Percentiles rank a stretch among this genome's conserved stretches.
Conservation (phyloP, 2,888 invertebrate species). For the Microctonus hyperodae region DNA sequence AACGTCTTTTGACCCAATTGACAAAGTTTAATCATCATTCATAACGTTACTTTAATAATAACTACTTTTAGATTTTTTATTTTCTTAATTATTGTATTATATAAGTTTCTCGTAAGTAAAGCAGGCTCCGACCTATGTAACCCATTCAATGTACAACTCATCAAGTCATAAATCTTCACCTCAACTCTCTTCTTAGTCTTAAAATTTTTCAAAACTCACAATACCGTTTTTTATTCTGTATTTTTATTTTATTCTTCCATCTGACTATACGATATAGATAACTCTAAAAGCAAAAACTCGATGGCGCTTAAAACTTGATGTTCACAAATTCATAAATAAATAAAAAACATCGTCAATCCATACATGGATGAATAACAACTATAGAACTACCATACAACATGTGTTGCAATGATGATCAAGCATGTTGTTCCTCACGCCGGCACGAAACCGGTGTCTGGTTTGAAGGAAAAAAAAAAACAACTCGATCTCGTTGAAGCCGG, state of each 20-base stretch:
- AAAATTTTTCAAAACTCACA: background rate
- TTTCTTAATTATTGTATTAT: background rate
- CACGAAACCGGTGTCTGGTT: constrained; percentile 13
- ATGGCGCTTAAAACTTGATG: background rate
- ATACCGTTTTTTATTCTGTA: too few species aligned
- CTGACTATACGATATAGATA: background rate
- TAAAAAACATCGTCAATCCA: constrained; percentile 10
- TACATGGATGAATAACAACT: background rate
- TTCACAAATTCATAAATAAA: background rate
- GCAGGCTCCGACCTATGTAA: background rate
- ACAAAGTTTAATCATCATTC: background rate
- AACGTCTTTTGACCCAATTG: background rate
- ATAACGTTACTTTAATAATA: background rate
- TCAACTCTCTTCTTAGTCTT: constrained; percentile 3
- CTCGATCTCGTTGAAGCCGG: background rate
- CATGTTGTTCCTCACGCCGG: constrained; percentile 8
- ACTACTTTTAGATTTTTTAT: background rate
- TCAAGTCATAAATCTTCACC: constrained; percentile 13
- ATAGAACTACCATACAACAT: constrained; percentile 7
- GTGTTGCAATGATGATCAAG: constrained; percentile 12
- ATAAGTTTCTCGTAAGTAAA: background rate
- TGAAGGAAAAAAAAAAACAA: background rate
- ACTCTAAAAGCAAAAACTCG: background rate
- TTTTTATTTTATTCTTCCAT: background rate
- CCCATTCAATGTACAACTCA: constrained; percentile 10